Conservation (phyloP, 2,113 vertebrate genomes). For the Scortum barcoo region DNA sequence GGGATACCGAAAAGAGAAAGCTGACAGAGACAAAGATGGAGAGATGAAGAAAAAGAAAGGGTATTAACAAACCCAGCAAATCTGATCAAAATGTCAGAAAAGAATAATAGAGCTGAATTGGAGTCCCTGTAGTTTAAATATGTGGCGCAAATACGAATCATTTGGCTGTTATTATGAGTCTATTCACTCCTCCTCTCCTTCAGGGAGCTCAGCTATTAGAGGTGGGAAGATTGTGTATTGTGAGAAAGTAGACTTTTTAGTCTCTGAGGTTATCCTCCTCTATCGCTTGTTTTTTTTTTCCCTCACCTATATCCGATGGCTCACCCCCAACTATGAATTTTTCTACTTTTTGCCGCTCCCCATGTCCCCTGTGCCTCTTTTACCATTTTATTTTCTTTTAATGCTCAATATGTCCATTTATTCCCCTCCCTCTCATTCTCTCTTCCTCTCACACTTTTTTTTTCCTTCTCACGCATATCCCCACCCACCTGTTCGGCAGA, state of each 20-base stretch:
- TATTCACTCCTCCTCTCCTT: conserved; percentile 70
- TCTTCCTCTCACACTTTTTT: conserved; percentile 43
- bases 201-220: conserved; percentile 76
- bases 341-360: neutral
- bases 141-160: conserved; percentile 78
- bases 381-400: conserved; percentile 38
- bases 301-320: conserved; percentile 57
- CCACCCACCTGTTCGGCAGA: conserved; percentile 83
- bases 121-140: conserved; percentile 78
- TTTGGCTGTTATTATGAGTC: conserved; percentile 75
- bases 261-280: conserved; percentile 66
- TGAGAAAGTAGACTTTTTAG: conserved; percentile 64
- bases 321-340: conserved; percentile 43
- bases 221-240: conserved; percentile 74
- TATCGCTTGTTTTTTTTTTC: conserved; percentile 37
- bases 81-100: conserved; percentile 79
- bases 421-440: conserved; percentile 45
- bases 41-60: conserved; percentile 47
- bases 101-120: conserved; percentile 69
- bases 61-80: conserved; percentile 70
- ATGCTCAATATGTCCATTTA: conserved; percentile 58
- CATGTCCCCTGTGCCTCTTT: conserved; percentile 44
- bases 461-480: conserved; percentile 52
- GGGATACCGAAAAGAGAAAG: conserved; percentile 33
- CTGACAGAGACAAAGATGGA: conserved; percentile 60